A percentile compares a stretch with the other conserved stretches of the same genome.
Evolutionary conservation across 1,140 invertebrate species (phyloP).

Genomic region (Cataglyphis hispanica): DNA sequence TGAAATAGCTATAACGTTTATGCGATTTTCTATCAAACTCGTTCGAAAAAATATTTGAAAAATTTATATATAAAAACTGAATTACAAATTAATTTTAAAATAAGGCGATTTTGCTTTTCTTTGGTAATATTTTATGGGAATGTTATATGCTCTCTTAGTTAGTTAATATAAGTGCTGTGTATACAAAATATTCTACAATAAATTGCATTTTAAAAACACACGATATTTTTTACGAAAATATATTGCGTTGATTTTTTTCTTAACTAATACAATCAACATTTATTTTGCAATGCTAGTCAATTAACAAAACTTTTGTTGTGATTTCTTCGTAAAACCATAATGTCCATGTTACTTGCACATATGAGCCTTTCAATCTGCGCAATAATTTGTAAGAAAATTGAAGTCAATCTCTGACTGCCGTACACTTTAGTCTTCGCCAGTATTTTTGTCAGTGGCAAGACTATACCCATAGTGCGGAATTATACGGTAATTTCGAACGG

Average conservation of each 20-base stretch:
- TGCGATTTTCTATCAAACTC: neutral
- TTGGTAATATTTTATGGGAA: neutral
- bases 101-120: neutral
- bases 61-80: neutral
- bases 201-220: too few relatives aligned
- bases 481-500: slow-evolving; percentile 58
- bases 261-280: neutral
- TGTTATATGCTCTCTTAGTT: neutral
- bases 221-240: too few relatives aligned
- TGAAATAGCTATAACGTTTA: neutral
- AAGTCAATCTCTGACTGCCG: slow-evolving; percentile 4
- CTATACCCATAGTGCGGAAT: slow-evolving; percentile 47
- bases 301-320: neutral
- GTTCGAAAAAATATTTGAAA: neutral
- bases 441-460: slow-evolving; percentile 31
- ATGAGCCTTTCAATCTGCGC: neutral
- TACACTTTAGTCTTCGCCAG: neutral
- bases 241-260: too few relatives aligned
- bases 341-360: neutral
- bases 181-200: too few relatives aligned
- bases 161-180: neutral
- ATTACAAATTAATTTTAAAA: neutral
- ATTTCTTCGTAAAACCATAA: neutral
- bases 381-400: slow-evolving; percentile 37
- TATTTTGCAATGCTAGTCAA: neutral